Percentiles rank a stretch among this genome's conserved stretches.
These are phyloP conservation scores for Ptychadena robeensis DNA, from an alignment of 2,797 vertebrate genomes.

Conservation along the genomic window DNA sequence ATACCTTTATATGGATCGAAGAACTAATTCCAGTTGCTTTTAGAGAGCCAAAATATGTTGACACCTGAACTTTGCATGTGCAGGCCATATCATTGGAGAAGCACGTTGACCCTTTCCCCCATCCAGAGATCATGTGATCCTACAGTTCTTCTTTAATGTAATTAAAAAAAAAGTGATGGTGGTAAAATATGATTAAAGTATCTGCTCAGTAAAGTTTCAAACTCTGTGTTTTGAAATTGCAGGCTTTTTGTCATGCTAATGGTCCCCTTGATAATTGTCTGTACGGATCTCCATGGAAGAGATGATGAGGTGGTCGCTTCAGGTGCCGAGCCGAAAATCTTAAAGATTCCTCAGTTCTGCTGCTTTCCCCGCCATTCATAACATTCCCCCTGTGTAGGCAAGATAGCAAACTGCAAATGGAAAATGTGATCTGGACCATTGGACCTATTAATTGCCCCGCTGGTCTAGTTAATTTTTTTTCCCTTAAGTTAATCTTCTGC, in stretches of 20 bases:
- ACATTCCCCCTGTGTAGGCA: constrained; percentile 65
- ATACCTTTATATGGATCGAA: too few species aligned
- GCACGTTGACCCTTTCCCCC: background rate
- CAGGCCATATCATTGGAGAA: background rate
- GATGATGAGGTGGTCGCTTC: constrained; percentile 17
- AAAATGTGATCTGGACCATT: constrained; percentile 91
- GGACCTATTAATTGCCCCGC: constrained; percentile 91
- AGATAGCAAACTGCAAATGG: constrained; percentile 82
- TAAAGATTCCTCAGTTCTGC: constrained; percentile 56
- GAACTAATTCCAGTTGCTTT: too few species aligned
- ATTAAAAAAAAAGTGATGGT: background rate
- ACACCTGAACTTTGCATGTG: background rate
- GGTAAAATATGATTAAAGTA: background rate
- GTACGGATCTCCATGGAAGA: constrained; percentile 8
- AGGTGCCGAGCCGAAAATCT: constrained; percentile 41
- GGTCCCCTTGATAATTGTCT: background rate
- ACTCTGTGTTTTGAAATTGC: constrained; percentile 24
- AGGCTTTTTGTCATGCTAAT: constrained; percentile 2
- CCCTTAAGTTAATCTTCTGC: constrained; percentile 79
- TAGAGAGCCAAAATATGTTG: too few species aligned
- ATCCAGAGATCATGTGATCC: background rate
- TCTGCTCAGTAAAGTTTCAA: constrained; percentile 12
- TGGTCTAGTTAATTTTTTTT: constrained; percentile 80
- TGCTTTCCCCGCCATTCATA: constrained; percentile 57
- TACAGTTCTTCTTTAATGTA: background rate